phyloP scores from a whole-genome alignment of 53 echinoderm and acorn worm genomes.

The Arbacia lixula region DNA sequence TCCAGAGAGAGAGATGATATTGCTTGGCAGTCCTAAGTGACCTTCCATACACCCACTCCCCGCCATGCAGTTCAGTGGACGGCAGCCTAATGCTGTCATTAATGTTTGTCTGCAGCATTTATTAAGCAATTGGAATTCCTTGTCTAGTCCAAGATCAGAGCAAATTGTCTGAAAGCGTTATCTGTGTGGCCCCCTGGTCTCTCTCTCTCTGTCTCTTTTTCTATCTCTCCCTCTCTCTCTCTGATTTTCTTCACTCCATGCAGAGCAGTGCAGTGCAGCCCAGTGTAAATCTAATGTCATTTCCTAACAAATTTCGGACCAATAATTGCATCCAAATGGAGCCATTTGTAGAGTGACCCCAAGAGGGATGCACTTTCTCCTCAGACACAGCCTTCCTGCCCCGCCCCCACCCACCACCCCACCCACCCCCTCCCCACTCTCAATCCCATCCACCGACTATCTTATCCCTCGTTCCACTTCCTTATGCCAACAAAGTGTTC shows the following conservation, averaged over 20 bases:
- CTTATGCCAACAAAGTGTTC: conserved; percentile 34
- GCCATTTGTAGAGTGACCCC: conserved; percentile 36
- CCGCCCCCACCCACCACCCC: neutral
- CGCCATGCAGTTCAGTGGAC: too few species aligned
- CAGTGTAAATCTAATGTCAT: conserved; percentile 44
- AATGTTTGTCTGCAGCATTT: too few species aligned
- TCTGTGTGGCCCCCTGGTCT: too few species aligned
- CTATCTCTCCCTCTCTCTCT: neutral
- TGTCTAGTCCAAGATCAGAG: too few species aligned
- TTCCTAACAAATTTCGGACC: conserved; percentile 39
- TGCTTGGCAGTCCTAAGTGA: too few species aligned
- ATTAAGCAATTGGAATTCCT: too few species aligned
- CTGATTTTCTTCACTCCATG: neutral
- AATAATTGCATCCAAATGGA: conserved; percentile 52
- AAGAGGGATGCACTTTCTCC: conserved; percentile 29
- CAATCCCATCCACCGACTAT: neutral
- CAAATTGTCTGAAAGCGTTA: too few species aligned
- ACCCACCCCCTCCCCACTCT: neutral
- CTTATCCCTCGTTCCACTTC: conserved; percentile 26
- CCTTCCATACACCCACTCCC: too few species aligned
- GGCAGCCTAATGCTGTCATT: too few species aligned
- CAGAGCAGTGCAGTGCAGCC: neutral
- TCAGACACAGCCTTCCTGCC: too few species aligned
- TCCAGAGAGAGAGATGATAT: too few species aligned
- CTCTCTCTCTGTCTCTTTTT: too few species aligned